Percentiles rank a stretch among this genome's conserved stretches.
Conservation (phyloP, 1,140 invertebrate genomes). For the Lethrus apterus region DNA sequence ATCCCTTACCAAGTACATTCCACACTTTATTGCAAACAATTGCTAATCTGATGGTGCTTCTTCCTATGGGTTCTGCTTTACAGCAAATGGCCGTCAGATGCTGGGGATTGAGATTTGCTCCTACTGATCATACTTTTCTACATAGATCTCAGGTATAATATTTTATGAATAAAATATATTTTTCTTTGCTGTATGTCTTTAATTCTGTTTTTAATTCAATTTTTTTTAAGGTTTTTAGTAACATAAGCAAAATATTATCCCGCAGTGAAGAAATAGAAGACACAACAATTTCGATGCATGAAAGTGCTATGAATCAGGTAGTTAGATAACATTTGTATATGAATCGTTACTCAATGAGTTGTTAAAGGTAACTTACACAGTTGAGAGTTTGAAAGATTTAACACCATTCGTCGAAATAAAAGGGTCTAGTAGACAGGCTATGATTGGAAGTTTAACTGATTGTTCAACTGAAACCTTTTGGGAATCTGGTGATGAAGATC, state of each 20-base stretch:
- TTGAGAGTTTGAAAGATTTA: slow-evolving; percentile 66
- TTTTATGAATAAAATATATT: no score
- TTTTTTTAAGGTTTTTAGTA: slow-evolving; percentile 78
- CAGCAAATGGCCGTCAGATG: slow-evolving; percentile 90
- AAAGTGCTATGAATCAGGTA: slow-evolving; percentile 43
- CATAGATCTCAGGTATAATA: slow-evolving; percentile 55
- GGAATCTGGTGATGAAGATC: slow-evolving; percentile 96
- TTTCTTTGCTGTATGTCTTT: slow-evolving; percentile 1
- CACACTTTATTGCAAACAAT: slow-evolving; percentile 86
- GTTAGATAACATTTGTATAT: background rate
- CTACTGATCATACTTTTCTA: slow-evolving; percentile 87
- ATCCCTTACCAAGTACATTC: slow-evolving; percentile 74
- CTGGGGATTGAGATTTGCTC: slow-evolving; percentile 84
- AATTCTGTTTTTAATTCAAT: slow-evolving; percentile 6
- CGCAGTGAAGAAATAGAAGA: slow-evolving; percentile 74
- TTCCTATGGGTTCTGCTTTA: slow-evolving; percentile 78
- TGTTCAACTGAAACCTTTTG: slow-evolving; percentile 97
- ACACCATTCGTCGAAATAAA: slow-evolving; percentile 71
- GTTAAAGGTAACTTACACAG: slow-evolving; percentile 45
- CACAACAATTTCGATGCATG: slow-evolving; percentile 51
- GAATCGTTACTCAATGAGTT: slow-evolving; percentile 18
- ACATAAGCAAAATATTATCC: slow-evolving; percentile 93
- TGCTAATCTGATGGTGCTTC: slow-evolving; percentile 83
- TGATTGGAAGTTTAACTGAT: slow-evolving; percentile 88
- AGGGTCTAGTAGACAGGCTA: slow-evolving; percentile 86